Conservation (phyloP, 2,888 invertebrate genomes). For the Callimorpha dominula region DNA sequence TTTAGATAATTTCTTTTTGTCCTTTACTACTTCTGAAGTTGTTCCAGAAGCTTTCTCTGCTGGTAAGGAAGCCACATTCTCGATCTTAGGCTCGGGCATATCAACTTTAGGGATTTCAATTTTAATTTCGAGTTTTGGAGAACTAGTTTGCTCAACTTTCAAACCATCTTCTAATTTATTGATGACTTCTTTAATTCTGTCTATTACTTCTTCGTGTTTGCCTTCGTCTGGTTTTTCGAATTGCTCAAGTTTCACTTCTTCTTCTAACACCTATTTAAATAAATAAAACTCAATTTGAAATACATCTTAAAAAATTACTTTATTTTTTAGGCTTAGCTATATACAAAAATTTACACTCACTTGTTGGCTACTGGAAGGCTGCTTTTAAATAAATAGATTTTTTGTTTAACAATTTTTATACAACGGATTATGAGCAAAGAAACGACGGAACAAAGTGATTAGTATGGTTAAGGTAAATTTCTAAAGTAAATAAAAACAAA, state of each 20-base stretch:
- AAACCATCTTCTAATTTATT: conserved; percentile 76
- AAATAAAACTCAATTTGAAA: not conserved
- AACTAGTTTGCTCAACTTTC: conserved; percentile 52
- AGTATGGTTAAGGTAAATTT: not conserved
- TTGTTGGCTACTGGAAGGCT: conserved; percentile 16
- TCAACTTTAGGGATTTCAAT: conserved; percentile 20
- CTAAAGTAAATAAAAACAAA: not conserved
- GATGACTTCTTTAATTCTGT: conserved; percentile 78
- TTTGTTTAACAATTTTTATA: not conserved
- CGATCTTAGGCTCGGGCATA: conserved; percentile 23
- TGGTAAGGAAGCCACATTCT: conserved; percentile 17
- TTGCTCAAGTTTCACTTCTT: conserved; percentile 71
- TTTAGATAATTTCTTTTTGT: conserved; percentile 62
- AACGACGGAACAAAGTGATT: not conserved
- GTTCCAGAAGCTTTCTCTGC: conserved; percentile 3
- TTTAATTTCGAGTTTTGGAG: conserved; percentile 53
- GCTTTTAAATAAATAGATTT: conserved; percentile 31
- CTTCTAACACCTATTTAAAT: conserved; percentile 64
- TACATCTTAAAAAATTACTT: not conserved
- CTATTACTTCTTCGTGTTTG: conserved; percentile 73
- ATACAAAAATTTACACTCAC: conserved; percentile 23
- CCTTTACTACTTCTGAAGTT: conserved; percentile 29
- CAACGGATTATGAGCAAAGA: not conserved
- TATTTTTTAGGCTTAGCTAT: not conserved
- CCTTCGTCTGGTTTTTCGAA: conserved; percentile 72